Base-by-base conservation (phyloP, 2,113 vertebrate genomes). In the Vulpes ferrilata region DNA sequence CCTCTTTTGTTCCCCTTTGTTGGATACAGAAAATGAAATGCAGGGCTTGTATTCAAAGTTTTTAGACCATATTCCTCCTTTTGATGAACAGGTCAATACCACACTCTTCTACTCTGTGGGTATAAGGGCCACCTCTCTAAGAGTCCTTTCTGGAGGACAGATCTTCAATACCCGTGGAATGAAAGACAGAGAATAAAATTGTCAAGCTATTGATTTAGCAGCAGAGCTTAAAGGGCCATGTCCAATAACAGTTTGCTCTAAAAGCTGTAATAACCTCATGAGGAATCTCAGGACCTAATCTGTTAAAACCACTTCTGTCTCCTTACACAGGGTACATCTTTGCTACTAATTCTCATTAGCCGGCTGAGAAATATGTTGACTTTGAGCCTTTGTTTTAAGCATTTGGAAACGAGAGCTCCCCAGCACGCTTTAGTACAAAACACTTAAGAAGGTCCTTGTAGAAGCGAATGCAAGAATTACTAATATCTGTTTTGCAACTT, bases 151-250 rank as follows among this genome's bases (percentile, higher is more conserved):
- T 82, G 78, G 23, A 85, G 25, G 60, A 96, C 84, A 88, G 60
- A 53, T 80, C 84, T 94, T 97, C 80, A 93, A 88, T 90, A 90
- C 20, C 62, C 11, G 59, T 57, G 59, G 17, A 96, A 35, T 78
- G 51, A 84, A 94, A 94, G 64, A 88, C 80, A 96, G 74, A 88
- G 83, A 95, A 95, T 87, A 93, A 96, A 96, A 97, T 73, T 90
- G 80, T 94, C 95, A 62, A 53, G 11, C 15, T 90, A 76, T 94
- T 88, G 96, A 95, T 79, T 96, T 92, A 82, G 48, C 78, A 89
- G 78, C 43, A 74, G 53, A 32, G 27, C 51, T 95, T 86, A 93
- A 88, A 97, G 23, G 60, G 11, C 84, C 38, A 10, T 88, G 11
- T 92, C 93, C 59, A 81, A 91, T 48, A 92, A 91, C 25, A 53